Evolutionary conservation across 1,140 invertebrate genomes (phyloP), one percentile per base, ranked within the genome.

Genomic region (Zophobas morio): DNA sequence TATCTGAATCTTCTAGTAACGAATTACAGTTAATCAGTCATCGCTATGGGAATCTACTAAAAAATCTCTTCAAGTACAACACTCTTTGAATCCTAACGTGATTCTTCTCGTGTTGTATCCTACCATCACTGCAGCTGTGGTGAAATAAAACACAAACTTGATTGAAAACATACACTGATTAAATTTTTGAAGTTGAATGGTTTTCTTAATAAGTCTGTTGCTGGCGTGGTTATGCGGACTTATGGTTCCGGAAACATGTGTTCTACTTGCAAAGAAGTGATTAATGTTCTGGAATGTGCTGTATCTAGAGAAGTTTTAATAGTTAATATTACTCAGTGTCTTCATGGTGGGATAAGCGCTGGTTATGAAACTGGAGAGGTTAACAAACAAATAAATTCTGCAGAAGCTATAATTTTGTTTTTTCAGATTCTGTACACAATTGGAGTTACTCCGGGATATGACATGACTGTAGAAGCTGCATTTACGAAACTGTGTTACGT

Each of bases 391-490:
- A 4, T 46, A 4, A 4, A 46, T 46, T 46, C 8, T 46, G 3
- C 8, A 4, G 3, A 46, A 46, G 3, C 3, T 4, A 46, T 46
- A 3, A 46, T 46, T 46, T 46, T 4, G 3, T 46, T 46, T 3
- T 56, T 66, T 6, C 53, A 77, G 72, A 60, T 74, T 4, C 57
- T 81, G 39, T 70, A 79, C 33, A 60, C 90, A 51, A 86, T 88
- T 51, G 96, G 96, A 3, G 94, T 98, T 1, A 92, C 96, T 49
- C 91, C 94, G 0, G 97, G 98, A 0, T 94, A 89, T 70, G 98
- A 99, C 84, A 98, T 99, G 96, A 99, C 98, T 0, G 93, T 95
- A 0, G 97, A 99, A 86, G 96, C 97, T 0, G 96, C 97, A 0
- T 87, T 98, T 0, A 93, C 95, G 0, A 99, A 99, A 88, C 88